Percentiles rank a stretch among this genome's conserved stretches.
These are phyloP conservation scores for Spatula versicolor DNA, from an alignment of 2,797 vertebrate species.

Conservation along the genomic window DNA sequence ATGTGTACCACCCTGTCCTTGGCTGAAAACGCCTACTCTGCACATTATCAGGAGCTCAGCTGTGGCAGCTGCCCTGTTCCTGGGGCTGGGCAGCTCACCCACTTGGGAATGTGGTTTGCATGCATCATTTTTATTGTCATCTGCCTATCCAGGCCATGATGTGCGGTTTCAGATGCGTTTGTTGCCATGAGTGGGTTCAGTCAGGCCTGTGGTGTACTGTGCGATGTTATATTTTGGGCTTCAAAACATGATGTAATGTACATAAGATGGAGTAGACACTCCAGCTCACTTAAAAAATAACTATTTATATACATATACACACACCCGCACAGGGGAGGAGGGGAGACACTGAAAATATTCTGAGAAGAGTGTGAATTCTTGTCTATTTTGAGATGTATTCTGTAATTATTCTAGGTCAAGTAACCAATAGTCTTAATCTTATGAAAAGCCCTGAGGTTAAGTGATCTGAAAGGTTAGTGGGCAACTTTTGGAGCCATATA, in stretches of 20 bases:
- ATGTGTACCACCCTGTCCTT: background rate
- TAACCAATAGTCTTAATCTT: background rate
- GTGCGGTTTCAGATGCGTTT: background rate
- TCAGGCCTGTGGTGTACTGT: background rate
- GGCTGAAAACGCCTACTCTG: background rate
- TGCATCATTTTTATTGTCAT: background rate
- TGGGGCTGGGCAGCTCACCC: background rate
- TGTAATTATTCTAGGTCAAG: constrained; percentile 18
- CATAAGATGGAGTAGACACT: background rate
- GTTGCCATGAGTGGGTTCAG: background rate
- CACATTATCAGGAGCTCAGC: background rate
- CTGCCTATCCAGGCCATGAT: background rate
- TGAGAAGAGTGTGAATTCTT: background rate
- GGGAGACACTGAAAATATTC: background rate
- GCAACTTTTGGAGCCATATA: background rate
- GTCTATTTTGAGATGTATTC: background rate
- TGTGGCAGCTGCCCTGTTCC: background rate
- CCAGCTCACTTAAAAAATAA: background rate
- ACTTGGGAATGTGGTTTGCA: background rate
- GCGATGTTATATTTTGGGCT: constrained; percentile 12
- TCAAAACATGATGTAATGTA: background rate
- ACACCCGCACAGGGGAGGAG: no score
- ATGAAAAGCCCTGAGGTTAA: constrained; percentile 23
- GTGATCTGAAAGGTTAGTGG: background rate
- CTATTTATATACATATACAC: background rate